Percentiles rank a stretch among this genome's conserved stretches.
These are phyloP conservation scores for Trachelus troglodyta DNA, from an alignment of 2,888 invertebrate species.

Conservation along the genomic window DNA sequence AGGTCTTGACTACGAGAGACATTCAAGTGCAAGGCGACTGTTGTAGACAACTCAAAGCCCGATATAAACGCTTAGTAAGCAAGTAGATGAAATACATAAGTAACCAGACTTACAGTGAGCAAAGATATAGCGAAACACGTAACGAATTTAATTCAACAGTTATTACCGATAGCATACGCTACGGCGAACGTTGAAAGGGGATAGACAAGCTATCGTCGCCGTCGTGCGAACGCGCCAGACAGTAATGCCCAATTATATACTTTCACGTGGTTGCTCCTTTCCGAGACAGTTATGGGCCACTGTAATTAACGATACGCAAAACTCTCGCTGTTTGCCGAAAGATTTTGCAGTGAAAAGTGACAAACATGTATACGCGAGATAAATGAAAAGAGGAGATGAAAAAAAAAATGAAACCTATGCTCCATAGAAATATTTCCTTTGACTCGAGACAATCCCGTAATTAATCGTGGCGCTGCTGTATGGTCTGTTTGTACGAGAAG, in stretches of 20 bases:
- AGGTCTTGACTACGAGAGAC: neutral
- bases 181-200: neutral
- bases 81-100: neutral
- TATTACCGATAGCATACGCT: neutral
- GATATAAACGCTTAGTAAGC: neutral
- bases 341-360: neutral
- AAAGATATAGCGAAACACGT: neutral
- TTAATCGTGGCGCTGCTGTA: neutral
- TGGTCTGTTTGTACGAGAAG: neutral
- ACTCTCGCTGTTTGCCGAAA: neutral
- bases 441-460: neutral
- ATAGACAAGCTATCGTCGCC: neutral
- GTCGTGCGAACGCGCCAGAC: neutral
- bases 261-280: neutral
- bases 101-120: neutral
- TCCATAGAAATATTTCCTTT: neutral
- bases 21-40: constrained; percentile 8
- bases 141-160: neutral
- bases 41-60: neutral
- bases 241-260: neutral
- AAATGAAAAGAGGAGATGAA: neutral
- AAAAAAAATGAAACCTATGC: neutral
- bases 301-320: neutral
- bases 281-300: neutral
- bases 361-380: neutral